Conservation (phyloP, 1,140 invertebrate species). For the Lethocerus indicus region DNA sequence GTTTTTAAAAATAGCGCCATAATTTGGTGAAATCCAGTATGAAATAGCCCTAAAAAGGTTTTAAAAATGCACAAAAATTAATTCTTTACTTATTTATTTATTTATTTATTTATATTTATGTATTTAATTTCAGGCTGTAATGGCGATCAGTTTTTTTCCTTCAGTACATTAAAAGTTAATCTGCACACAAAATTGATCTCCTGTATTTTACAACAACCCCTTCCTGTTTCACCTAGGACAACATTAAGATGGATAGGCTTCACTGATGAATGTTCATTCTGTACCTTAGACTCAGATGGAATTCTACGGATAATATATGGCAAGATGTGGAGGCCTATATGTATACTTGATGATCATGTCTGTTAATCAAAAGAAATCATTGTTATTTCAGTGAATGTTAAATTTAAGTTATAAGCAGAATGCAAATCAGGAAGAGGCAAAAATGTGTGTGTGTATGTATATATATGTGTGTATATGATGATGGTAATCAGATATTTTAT, state of each 20-base stretch:
- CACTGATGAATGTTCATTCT: constrained; percentile 58
- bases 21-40: too few relatives aligned
- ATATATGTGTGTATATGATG: too few relatives aligned
- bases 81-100: not conserved
- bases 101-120: not conserved
- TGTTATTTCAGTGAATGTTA: constrained; percentile 3
- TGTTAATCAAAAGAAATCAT: constrained; percentile 16
- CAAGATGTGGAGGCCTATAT: constrained; percentile 61
- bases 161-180: constrained; percentile 12
- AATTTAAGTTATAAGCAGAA: not conserved
- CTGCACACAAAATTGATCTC: not conserved
- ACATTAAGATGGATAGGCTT: constrained; percentile 68
- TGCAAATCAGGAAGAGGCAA: too few relatives aligned
- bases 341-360: constrained; percentile 49
- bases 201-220: constrained; percentile 7
- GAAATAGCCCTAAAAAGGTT: not conserved
- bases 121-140: constrained; percentile 9
- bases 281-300: constrained; percentile 45
- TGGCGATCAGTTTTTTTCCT: constrained; percentile 17
- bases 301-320: constrained; percentile 40
- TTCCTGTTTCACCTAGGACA: constrained; percentile 52
- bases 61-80: not conserved
- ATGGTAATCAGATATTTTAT: too few relatives aligned
- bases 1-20: too few relatives aligned
- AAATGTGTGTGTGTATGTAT: too few relatives aligned